These are phyloP conservation scores for Druon quercuslanigerum DNA, from an alignment of 1,140 invertebrate genomes.

Conservation along the genomic window DNA sequence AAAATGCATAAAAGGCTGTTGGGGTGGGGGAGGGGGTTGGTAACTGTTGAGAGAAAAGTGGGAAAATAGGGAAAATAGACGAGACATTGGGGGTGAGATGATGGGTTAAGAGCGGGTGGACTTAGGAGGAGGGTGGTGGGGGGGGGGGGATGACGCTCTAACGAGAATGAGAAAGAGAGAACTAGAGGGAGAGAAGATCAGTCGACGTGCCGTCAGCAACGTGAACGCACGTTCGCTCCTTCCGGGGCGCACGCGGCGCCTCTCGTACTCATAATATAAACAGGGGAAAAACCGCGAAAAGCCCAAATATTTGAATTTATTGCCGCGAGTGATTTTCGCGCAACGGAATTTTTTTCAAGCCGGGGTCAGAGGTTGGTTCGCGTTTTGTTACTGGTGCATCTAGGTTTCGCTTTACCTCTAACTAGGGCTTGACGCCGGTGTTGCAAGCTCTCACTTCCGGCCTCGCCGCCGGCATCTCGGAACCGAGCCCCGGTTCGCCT, in stretches of 20 bases:
- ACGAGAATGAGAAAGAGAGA: conserved; percentile 50
- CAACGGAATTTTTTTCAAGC: background rate
- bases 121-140: background rate
- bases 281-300: background rate
- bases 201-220: conserved; percentile 58
- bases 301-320: background rate
- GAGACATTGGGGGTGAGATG: conserved; percentile 20
- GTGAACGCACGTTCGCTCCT: conserved; percentile 59
- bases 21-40: too few relatives aligned
- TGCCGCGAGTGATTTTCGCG: background rate
- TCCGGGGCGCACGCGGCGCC: conserved; percentile 50
- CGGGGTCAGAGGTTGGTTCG: background rate
- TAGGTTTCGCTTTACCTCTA: background rate
- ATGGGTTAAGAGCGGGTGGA: background rate
- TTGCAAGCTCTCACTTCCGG: conserved; percentile 17
- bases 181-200: conserved; percentile 53
- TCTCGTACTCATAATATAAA: conserved; percentile 28
- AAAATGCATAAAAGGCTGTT: too few relatives aligned
- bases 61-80: background rate
- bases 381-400: background rate
- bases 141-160: conserved; percentile 47
- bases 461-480: conserved; percentile 18
- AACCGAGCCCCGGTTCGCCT: background rate
- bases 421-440: background rate
- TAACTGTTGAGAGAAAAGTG: too few relatives aligned